Evolutionary conservation across 2,888 invertebrate genomes (phyloP).

Genomic region (Isoperla grammatica): DNA sequence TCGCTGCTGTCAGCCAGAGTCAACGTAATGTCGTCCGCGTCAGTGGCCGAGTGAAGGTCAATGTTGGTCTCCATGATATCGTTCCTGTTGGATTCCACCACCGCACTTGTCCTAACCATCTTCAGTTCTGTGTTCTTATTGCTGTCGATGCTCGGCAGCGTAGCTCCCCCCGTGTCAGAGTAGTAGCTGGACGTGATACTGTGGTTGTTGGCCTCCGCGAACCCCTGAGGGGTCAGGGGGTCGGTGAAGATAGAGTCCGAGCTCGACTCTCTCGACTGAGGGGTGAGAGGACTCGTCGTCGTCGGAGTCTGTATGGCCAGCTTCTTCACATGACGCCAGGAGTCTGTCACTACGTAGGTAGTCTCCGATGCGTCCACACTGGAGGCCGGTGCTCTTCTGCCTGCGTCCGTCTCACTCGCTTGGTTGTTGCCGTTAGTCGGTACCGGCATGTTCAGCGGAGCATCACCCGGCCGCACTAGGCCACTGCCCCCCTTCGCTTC

Average conservation of each 20-base stretch:
- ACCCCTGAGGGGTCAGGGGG: constrained; percentile 54
- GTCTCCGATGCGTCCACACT: background rate
- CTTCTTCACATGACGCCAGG: constrained; percentile 43
- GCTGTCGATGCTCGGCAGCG: background rate
- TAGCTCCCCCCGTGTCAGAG: constrained; percentile 25
- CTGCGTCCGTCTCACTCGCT: constrained; percentile 16
- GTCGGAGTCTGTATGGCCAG: constrained; percentile 34
- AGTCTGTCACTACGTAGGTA: constrained; percentile 41
- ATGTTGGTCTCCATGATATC: no score
- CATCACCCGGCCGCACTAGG: constrained; percentile 15
- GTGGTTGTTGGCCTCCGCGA: constrained; percentile 25
- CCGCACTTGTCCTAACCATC: constrained; percentile 17
- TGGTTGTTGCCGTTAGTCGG: constrained; percentile 2
- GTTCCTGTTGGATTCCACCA: constrained; percentile 10
- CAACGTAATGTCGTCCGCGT: constrained; percentile 33
- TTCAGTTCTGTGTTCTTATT: background rate
- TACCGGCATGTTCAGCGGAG: constrained; percentile 4
- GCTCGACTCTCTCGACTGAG: constrained; percentile 54
- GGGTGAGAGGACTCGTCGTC: constrained; percentile 18
- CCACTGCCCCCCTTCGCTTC: no score
- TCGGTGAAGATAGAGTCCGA: constrained; percentile 71
- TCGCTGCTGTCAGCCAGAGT: constrained; percentile 26
- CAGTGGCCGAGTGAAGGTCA: constrained; percentile 31
- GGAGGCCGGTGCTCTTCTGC: constrained; percentile 4
- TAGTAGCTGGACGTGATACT: constrained; percentile 28